Evolutionary conservation across 1,140 invertebrate species (phyloP).

Genomic region (Thalassaphorura encarpata): DNA sequence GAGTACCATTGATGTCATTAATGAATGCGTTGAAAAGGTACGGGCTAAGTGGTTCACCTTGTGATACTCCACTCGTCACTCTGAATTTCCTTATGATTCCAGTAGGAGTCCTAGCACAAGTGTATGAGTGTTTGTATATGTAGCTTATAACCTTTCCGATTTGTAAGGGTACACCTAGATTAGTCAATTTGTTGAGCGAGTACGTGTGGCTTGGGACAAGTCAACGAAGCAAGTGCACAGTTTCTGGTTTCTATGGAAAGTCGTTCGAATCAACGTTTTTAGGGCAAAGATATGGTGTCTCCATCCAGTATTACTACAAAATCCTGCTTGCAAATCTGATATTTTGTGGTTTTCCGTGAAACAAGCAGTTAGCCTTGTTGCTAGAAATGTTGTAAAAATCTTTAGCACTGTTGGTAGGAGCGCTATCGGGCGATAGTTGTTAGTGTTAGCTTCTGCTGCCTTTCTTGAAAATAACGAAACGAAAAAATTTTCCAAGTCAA

Average conservation of each 20-base stretch:
- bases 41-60: conserved; percentile 14
- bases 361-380: conserved; percentile 26
- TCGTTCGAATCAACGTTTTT: conserved; percentile 4
- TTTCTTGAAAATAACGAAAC: conserved; percentile 27
- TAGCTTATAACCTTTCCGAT: conserved; percentile 1
- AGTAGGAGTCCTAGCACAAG: not conserved
- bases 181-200: conserved; percentile 12
- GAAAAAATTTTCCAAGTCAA: conserved; percentile 27
- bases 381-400: conserved; percentile 31
- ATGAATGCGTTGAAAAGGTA: conserved; percentile 16
- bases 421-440: conserved; percentile 33
- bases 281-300: conserved; percentile 32
- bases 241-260: conserved; percentile 1
- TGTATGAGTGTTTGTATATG: conserved; percentile 2
- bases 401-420: conserved; percentile 32
- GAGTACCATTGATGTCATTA: not conserved
- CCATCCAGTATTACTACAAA: conserved; percentile 26
- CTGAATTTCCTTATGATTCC: not conserved
- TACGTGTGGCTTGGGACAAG: conserved; percentile 1
- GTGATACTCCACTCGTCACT: conserved; percentile 10
- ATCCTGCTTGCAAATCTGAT: conserved; percentile 33
- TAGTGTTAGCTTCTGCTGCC: conserved; percentile 17
- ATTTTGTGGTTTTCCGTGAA: conserved; percentile 20
- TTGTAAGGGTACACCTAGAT: conserved; percentile 5
- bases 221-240: conserved; percentile 21